Percentiles rank a stretch among this genome's conserved stretches.
phyloP scores from a whole-genome alignment of 2,888 invertebrate genomes.

The Hypselothyrea guttata region DNA sequence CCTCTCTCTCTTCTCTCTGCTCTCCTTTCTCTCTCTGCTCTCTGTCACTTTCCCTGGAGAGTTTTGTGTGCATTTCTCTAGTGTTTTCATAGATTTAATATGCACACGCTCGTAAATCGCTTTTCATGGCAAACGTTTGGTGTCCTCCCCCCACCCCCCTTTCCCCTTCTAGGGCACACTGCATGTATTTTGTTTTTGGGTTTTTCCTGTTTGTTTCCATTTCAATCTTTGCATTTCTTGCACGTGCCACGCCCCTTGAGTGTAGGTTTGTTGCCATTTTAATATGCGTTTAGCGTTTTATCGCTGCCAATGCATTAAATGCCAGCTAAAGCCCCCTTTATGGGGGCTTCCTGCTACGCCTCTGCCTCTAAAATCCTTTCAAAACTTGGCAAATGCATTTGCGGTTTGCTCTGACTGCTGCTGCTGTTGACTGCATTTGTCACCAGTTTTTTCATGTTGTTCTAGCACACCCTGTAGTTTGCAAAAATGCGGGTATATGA shows the following conservation, averaged over 20 bases:
- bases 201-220: slow-evolving; percentile 50
- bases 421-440: slow-evolving; percentile 44
- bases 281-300: slow-evolving; percentile 75
- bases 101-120: slow-evolving; percentile 70
- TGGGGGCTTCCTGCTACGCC: neutral
- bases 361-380: slow-evolving; percentile 34
- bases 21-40: neutral
- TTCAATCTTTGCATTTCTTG: slow-evolving; percentile 43
- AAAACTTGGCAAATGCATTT: slow-evolving; percentile 57
- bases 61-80: slow-evolving; percentile 9
- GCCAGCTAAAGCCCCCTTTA: too few species aligned
- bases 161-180: slow-evolving; percentile 1
- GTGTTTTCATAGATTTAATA: slow-evolving; percentile 66
- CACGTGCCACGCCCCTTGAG: slow-evolving; percentile 14
- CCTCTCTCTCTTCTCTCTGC: neutral
- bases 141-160: too few species aligned
- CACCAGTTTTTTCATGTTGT: slow-evolving; percentile 28
- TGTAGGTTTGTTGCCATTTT: slow-evolving; percentile 43
- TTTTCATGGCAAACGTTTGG: slow-evolving; percentile 46
- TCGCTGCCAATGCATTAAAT: slow-evolving; percentile 59
- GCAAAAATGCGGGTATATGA: too few species aligned
- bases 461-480: neutral
- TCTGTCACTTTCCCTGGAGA: neutral
- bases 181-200: slow-evolving; percentile 13
- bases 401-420: slow-evolving; percentile 49